Evolutionary conservation across 2,888 invertebrate species (phyloP).

Genomic region (Scaptomyza parva): DNA sequence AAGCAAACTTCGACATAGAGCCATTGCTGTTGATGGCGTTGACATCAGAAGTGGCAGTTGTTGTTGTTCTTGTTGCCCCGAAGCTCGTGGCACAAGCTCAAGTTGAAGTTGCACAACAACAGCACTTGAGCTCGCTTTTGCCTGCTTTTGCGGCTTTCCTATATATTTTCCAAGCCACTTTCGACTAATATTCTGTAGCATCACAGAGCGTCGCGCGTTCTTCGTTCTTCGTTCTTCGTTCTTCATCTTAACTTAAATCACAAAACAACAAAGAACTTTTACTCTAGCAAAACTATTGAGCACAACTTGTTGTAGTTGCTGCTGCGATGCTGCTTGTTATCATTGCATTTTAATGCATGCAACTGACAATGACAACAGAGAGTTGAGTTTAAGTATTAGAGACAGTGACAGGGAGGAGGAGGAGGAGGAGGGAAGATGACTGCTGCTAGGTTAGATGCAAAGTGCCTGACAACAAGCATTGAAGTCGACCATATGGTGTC

Average conservation of each 20-base stretch:
- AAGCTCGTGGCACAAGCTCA: slow-evolving; percentile 23
- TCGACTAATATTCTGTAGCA: slow-evolving; percentile 67
- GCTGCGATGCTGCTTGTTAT: slow-evolving; percentile 58
- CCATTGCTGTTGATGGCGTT: slow-evolving; percentile 66
- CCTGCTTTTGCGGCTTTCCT: slow-evolving; percentile 73
- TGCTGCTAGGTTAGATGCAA: slow-evolving; percentile 16
- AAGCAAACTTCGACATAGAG: slow-evolving; percentile 54
- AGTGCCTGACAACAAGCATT: slow-evolving; percentile 45
- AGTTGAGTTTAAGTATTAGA: not conserved
- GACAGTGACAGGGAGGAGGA: not conserved
- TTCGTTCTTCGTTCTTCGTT: too few relatives aligned
- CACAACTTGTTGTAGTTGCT: slow-evolving; percentile 37
- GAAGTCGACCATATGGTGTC: slow-evolving; percentile 71
- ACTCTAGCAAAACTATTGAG: slow-evolving; percentile 62
- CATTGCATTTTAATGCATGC: slow-evolving; percentile 80
- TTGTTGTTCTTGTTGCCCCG: slow-evolving; percentile 26
- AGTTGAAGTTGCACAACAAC: slow-evolving; percentile 36
- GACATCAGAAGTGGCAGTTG: slow-evolving; percentile 68
- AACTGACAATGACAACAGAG: slow-evolving; percentile 65
- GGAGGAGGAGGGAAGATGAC: slow-evolving; percentile 5
- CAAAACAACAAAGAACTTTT: slow-evolving; percentile 70
- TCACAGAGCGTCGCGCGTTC: slow-evolving; percentile 12
- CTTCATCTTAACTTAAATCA: slow-evolving; percentile 56
- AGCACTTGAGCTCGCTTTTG: slow-evolving; percentile 50
- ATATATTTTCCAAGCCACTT: slow-evolving; percentile 75